phyloP scores from a whole-genome alignment of 1,140 invertebrate species.

The Trichonephila clavipes region DNA sequence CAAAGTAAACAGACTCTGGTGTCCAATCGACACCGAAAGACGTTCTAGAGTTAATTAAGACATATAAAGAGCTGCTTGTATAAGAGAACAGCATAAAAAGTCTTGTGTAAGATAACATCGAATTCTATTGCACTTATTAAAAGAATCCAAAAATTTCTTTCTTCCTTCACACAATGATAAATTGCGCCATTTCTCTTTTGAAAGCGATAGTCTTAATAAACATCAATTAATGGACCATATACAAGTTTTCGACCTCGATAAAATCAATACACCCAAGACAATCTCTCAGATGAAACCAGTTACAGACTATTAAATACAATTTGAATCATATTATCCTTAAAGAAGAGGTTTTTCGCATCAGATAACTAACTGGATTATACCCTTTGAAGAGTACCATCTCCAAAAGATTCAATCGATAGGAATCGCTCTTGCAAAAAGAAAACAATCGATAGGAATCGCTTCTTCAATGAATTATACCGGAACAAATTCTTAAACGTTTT shows the following conservation, averaged over 20 bases:
- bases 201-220: too few relatives aligned
- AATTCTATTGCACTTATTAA: too few relatives aligned
- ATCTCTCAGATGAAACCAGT: background rate
- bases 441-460: background rate
- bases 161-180: too few relatives aligned
- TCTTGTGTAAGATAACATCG: too few relatives aligned
- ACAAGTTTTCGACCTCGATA: background rate
- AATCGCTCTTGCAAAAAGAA: background rate
- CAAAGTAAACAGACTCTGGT: too few relatives aligned
- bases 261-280: background rate
- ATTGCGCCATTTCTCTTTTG: too few relatives aligned
- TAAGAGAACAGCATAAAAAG: too few relatives aligned
- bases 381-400: background rate
- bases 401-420: background rate
- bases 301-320: background rate
- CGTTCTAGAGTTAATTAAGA: too few relatives aligned
- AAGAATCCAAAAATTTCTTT: too few relatives aligned
- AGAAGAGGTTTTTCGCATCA: background rate
- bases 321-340: background rate
- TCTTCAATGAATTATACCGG: slow-evolving; percentile 3
- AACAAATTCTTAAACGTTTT: slow-evolving; percentile 19
- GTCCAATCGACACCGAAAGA: too few relatives aligned
- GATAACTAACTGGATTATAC: slow-evolving; percentile 22
- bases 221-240: background rate
- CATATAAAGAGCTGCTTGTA: too few relatives aligned